These are phyloP conservation scores for Platyscapa corneri DNA, from an alignment of 1,140 invertebrate species.

Conservation along the genomic window DNA sequence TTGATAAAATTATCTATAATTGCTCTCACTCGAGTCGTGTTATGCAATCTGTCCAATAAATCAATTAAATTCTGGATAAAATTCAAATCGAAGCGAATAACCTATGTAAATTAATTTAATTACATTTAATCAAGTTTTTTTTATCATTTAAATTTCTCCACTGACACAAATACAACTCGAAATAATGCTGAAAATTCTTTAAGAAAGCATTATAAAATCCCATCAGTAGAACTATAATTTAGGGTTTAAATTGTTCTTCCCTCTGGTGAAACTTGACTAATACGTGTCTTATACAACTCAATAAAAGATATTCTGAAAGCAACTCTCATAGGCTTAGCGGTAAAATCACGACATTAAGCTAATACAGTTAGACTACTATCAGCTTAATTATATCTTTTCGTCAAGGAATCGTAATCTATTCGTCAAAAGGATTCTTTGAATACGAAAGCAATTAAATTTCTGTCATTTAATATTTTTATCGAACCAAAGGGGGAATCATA, in stretches of 20 bases:
- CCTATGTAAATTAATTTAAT: background rate
- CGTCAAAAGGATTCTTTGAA: background rate
- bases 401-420: slow-evolving; percentile 32
- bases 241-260: background rate
- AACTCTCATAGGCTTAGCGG: slow-evolving; percentile 14
- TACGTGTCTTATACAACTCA: background rate
- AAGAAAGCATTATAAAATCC: slow-evolving; percentile 10
- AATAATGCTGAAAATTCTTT: no score
- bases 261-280: background rate
- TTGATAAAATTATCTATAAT: background rate
- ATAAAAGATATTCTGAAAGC: background rate
- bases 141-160: no score
- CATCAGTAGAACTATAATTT: background rate
- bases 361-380: slow-evolving; percentile 19
- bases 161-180: no score
- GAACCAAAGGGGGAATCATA: background rate
- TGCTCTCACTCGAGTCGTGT: no score
- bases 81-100: background rate
- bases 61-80: background rate
- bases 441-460: background rate
- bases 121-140: no score
- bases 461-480: background rate
- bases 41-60: background rate
- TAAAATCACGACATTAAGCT: slow-evolving; percentile 32
- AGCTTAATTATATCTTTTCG: slow-evolving; percentile 27